Percentiles rank a stretch among this genome's conserved stretches.
phyloP scores from a whole-genome alignment of 2,888 invertebrate species.

The Acronicta leporina region DNA sequence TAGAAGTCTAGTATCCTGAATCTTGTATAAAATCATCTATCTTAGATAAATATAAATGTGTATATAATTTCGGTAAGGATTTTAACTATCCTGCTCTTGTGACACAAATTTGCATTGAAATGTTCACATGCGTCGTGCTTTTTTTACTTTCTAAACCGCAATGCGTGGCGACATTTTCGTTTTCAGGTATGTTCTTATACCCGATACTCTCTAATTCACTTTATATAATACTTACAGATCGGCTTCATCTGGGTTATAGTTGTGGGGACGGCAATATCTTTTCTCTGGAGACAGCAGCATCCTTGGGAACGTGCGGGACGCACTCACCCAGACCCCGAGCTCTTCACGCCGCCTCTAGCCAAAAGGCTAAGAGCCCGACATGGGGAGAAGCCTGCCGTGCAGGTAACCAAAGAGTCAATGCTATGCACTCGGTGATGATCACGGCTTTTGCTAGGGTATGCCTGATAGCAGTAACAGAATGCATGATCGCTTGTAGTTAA shows the following conservation, averaged over 20 bases:
- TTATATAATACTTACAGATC: slow-evolving; percentile 62
- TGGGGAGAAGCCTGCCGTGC: slow-evolving; percentile 63
- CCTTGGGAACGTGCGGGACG: slow-evolving; percentile 76
- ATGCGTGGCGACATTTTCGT: too few species aligned
- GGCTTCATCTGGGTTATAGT: slow-evolving; percentile 81
- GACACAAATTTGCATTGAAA: too few species aligned
- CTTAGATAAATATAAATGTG: too few species aligned
- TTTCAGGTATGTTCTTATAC: too few species aligned
- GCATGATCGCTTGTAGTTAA: slow-evolving; percentile 32
- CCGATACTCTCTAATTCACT: too few species aligned
- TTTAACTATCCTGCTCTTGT: too few species aligned
- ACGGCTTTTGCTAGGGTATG: slow-evolving; percentile 3
- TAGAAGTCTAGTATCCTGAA: too few species aligned
- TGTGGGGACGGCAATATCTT: slow-evolving; percentile 73
- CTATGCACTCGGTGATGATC: slow-evolving; percentile 3
- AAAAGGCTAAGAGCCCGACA: slow-evolving; percentile 60
- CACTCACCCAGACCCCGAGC: slow-evolving; percentile 75
- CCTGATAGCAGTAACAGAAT: neutral
- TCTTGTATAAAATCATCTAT: too few species aligned
- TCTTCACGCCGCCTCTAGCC: slow-evolving; percentile 82
- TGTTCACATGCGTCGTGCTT: too few species aligned
- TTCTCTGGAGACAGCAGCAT: slow-evolving; percentile 75
- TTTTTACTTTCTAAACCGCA: too few species aligned
- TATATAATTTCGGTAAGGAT: too few species aligned
- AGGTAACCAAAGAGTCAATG: slow-evolving; percentile 64